A percentile compares a stretch with the other conserved stretches of the same genome.
phyloP scores from a whole-genome alignment of 37 sponge, comb jelly and placozoan species.

The Corticium candelabrum region DNA sequence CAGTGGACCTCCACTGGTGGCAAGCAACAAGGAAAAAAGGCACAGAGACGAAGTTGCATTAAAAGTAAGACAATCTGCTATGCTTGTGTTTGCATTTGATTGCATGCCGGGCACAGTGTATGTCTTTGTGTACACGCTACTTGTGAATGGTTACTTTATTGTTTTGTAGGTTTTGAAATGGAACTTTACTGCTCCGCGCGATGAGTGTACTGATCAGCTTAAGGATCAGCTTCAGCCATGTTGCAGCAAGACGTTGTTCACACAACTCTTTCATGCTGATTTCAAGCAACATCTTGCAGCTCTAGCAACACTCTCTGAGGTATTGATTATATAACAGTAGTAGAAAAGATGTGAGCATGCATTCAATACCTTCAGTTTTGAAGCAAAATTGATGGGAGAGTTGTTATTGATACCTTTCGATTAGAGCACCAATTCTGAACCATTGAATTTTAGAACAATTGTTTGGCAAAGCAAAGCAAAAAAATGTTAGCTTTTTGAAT shows the following conservation, averaged over 20 bases:
- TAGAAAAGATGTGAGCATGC: no score
- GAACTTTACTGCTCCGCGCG: constrained; percentile 69
- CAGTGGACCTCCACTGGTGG: not conserved
- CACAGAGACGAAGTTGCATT: not conserved
- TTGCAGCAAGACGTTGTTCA: constrained; percentile 39
- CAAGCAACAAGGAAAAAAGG: not conserved
- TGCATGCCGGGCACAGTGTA: no score
- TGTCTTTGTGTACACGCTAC: no score
- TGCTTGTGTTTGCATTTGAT: no score
- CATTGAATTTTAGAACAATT: no score
- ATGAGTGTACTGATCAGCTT: constrained; percentile 80
- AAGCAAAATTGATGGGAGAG: no score
- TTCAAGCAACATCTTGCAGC: constrained; percentile 80
- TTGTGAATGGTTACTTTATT: not conserved
- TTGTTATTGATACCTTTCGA: no score
- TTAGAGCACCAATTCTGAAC: no score
- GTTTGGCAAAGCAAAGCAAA: no score
- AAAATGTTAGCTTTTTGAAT: no score
- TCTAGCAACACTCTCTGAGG: constrained; percentile 45
- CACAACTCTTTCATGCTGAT: constrained; percentile 74
- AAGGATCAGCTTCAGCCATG: constrained; percentile 78
- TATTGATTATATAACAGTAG: constrained; percentile 11
- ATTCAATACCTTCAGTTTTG: no score
- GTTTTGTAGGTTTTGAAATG: constrained; percentile 51
- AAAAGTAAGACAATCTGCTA: no score